Evolutionary conservation across 2,113 vertebrate genomes (phyloP).

Genomic region (Odocoileus virginianus): DNA sequence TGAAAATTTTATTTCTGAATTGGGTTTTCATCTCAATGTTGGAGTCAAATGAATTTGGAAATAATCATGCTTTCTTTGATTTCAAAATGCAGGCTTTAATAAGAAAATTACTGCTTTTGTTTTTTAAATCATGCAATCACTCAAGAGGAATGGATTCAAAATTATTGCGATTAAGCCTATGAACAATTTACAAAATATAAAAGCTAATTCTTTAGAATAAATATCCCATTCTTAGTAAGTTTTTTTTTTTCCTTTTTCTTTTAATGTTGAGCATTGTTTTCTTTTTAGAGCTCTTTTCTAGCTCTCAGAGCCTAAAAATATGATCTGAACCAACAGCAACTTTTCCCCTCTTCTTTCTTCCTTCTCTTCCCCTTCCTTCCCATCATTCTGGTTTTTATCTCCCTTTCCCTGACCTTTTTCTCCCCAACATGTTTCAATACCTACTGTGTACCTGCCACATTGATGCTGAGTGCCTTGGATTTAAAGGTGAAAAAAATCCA

Average conservation of each 20-base stretch:
- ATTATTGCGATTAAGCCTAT: not conserved
- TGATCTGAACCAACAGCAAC: not conserved
- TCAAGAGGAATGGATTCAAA: not conserved
- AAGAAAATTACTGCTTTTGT: conserved; percentile 20
- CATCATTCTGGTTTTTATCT: not conserved
- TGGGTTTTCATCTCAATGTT: not conserved
- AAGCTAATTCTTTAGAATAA: not conserved
- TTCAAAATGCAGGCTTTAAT: conserved; percentile 36
- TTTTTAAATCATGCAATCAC: not conserved
- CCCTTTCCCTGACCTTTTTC: not conserved
- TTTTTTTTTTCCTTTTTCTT: not conserved
- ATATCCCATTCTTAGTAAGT: not conserved
- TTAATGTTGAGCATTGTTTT: not conserved
- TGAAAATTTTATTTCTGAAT: conserved; percentile 26
- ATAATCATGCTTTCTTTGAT: conserved; percentile 15
- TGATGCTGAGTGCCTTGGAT: not conserved
- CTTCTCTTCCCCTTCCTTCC: not conserved
- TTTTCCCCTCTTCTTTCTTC: not conserved
- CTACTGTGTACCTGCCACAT: not conserved
- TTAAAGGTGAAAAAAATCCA: not conserved
- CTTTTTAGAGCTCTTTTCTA: not conserved
- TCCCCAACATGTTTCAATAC: not conserved
- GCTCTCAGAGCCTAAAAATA: not conserved
- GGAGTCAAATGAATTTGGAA: conserved; percentile 5
- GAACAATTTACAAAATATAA: conserved; percentile 30